Evolutionary conservation across 2,797 vertebrate species (phyloP).

Genomic region (Coilia nasus): DNA sequence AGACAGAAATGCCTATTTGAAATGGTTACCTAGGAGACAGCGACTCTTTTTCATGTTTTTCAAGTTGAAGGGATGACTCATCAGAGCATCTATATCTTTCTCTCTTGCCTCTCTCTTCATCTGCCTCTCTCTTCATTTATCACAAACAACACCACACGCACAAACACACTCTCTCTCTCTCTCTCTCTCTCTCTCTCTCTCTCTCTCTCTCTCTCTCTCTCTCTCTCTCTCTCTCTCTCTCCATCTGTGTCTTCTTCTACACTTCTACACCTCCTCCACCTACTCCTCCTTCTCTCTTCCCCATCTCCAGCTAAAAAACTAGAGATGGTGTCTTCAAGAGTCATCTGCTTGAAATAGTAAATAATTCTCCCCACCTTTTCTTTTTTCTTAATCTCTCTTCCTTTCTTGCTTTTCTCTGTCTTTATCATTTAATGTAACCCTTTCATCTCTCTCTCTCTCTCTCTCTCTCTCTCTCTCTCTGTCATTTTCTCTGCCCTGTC

Average conservation of each 20-base stretch:
- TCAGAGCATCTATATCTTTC: slow-evolving; percentile 24
- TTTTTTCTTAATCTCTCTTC: not conserved
- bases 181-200: not conserved
- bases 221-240: not conserved
- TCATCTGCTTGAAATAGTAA: too few relatives aligned
- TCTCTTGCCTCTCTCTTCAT: slow-evolving; percentile 31
- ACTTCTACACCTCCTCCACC: not conserved
- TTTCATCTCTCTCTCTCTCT: slow-evolving; percentile 2
- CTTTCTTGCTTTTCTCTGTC: too few relatives aligned
- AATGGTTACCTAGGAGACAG: slow-evolving; percentile 69
- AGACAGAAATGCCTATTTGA: slow-evolving; percentile 39
- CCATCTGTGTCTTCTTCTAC: not conserved
- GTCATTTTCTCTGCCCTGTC: not conserved
- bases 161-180: not conserved
- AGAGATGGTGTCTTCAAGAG: too few relatives aligned
- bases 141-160: too few relatives aligned
- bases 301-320: not conserved
- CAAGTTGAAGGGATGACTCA: slow-evolving; percentile 66
- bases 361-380: not conserved
- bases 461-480: not conserved
- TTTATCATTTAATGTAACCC: not conserved
- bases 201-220: not conserved
- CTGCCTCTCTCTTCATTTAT: not conserved
- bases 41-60: slow-evolving; percentile 61
- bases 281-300: not conserved